A percentile compares a stretch with the other conserved stretches of the same genome.
phyloP scores from a whole-genome alignment of 2,113 vertebrate species.

The Neomonachus schauinslandi region DNA sequence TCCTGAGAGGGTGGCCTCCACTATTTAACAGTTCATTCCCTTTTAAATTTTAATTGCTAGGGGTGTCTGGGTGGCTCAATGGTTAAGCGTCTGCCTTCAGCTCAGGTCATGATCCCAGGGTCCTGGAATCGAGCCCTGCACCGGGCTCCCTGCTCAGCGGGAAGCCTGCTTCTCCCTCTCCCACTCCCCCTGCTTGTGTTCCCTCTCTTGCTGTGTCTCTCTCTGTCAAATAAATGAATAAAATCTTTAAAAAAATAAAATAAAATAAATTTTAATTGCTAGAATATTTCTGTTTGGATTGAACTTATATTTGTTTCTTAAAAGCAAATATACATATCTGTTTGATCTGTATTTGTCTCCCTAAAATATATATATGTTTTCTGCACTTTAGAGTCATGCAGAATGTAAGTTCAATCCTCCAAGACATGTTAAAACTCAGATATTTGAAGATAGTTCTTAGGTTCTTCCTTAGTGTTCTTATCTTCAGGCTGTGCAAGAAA shows the following conservation, averaged over 20 bases:
- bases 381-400: neutral
- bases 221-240: too few relatives aligned
- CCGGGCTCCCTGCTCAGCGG: too few relatives aligned
- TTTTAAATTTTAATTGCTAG: neutral
- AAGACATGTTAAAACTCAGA: neutral
- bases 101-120: too few relatives aligned
- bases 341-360: neutral
- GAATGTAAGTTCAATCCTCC: neutral
- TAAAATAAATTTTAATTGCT: neutral
- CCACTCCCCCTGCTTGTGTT: too few relatives aligned
- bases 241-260: too few relatives aligned
- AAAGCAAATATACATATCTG: neutral
- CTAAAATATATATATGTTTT: accelerated
- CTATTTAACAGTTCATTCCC: neutral
- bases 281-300: neutral
- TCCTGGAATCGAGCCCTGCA: too few relatives aligned
- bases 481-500: neutral
- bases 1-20: accelerated
- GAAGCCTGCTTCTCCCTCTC: too few relatives aligned
- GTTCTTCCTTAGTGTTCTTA: neutral
- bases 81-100: too few relatives aligned
- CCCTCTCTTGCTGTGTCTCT: too few relatives aligned
- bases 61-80: too few relatives aligned
- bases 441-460: neutral
- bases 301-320: neutral